Base-by-base conservation (phyloP, 2,113 vertebrate species). In the Hippolais icterina region DNA sequence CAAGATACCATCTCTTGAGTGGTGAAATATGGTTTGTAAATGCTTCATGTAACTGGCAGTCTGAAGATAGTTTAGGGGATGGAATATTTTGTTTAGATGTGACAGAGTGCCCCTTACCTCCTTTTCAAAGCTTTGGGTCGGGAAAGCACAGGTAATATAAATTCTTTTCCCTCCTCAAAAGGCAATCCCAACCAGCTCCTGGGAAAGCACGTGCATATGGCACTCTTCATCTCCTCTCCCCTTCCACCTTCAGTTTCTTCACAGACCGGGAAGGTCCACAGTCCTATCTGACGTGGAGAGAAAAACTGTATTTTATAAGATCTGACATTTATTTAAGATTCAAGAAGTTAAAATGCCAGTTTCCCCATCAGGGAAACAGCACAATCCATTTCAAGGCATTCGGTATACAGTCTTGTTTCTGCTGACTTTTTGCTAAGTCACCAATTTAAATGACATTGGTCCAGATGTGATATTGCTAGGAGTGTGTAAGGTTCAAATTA, bases 401-500 rank as follows among this genome's bases (percentile, higher is more conserved):
- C 31, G 33, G 64, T 53, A 52, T 12, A 53, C 29, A 25, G 44
- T 78, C n/a, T 24, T 75, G 22, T 53, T 69, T 79, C 70, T 79
- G 17, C 15, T 72, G 49, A 61, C 35, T 46, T 70, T 79, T 93
- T 77, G 39, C 27, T 82, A 44, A 74, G 47, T 54, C 47, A 70
- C 9, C 24, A 84, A 25, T 77, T 83, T 59, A 94, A 92, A 70
- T 83, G 6, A 41, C 60, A 25, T 74, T 66, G 42, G 35, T 83
- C 66, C 53, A 81, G 81, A 86, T 74, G 35, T 21, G 27, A 25
- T 86, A 63, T 66, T 42, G 6, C 50, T 70, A 65, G 18, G 50
- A 54, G 27, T 25, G 71, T 83, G 42, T 80, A 83, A 63, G 59
- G 71, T 63, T 86, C 63, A 91, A 86, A 96, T 86, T 52, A 83